phyloP scores from a whole-genome alignment of 2,113 vertebrate genomes.

The Pavo muticus region DNA sequence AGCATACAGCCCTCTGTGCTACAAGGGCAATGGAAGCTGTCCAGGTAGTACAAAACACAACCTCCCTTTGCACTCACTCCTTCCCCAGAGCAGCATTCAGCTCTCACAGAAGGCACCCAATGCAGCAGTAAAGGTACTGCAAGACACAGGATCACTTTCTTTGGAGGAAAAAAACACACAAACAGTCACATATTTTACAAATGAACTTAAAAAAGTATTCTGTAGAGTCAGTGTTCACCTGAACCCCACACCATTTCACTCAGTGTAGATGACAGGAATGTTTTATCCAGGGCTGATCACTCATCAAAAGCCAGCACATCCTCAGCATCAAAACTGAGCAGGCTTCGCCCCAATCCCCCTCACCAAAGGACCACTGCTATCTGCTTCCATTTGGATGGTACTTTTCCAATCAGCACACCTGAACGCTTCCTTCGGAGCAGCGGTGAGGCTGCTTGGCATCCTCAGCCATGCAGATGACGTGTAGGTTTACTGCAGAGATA shows the following conservation, averaged over 20 bases:
- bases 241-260: neutral
- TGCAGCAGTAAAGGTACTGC: neutral
- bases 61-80: neutral
- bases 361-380: neutral
- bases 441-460: neutral
- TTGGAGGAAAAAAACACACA: neutral
- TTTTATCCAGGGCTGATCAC: neutral
- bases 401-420: neutral
- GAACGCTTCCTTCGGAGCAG: neutral
- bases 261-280: neutral
- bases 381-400: neutral
- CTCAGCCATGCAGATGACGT: neutral
- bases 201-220: neutral
- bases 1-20: accelerated
- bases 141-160: neutral
- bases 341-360: neutral
- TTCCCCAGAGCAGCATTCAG: neutral
- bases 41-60: neutral
- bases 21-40: neutral
- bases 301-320: neutral
- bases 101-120: neutral
- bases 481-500: neutral
- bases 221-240: neutral
- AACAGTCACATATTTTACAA: neutral
- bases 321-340: neutral